Evolutionary conservation across 2,113 vertebrate genomes (phyloP).

Genomic region (Chloropsis cyanopogon): DNA sequence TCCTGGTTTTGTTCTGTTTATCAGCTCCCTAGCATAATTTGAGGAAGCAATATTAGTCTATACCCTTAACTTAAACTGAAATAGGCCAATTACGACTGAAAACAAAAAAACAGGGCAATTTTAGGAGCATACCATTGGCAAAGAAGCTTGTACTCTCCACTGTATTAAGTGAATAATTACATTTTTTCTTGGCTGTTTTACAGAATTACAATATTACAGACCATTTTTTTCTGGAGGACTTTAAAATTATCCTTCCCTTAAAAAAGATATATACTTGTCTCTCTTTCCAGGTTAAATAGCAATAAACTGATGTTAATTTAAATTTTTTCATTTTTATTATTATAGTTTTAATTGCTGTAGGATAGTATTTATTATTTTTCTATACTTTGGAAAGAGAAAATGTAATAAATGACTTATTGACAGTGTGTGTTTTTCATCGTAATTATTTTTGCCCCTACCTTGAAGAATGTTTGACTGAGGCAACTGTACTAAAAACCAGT

Average conservation of each 20-base stretch:
- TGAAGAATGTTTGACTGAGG: not conserved
- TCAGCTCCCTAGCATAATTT: not conserved
- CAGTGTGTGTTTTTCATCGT: not conserved
- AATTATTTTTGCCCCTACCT: not conserved
- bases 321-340: not conserved
- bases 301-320: not conserved
- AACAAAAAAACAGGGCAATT: not conserved
- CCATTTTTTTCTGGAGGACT: not conserved
- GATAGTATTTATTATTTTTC: not conserved
- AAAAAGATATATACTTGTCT: not conserved
- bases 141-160: not conserved
- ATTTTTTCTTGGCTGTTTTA: not conserved
- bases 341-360: not conserved
- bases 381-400: not conserved
- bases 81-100: not conserved
- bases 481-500: not conserved
- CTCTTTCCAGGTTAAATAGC: not conserved
- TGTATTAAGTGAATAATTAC: not conserved
- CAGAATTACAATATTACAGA: not conserved
- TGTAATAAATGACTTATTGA: not conserved
- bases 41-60: not conserved
- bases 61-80: not conserved
- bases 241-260: not conserved
- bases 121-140: not conserved
- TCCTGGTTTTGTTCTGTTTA: not conserved